A percentile compares a stretch with the other conserved stretches of the same genome.
Evolutionary conservation across 2,113 vertebrate species (phyloP).

Genomic region (Chascanopsetta lugubris): DNA sequence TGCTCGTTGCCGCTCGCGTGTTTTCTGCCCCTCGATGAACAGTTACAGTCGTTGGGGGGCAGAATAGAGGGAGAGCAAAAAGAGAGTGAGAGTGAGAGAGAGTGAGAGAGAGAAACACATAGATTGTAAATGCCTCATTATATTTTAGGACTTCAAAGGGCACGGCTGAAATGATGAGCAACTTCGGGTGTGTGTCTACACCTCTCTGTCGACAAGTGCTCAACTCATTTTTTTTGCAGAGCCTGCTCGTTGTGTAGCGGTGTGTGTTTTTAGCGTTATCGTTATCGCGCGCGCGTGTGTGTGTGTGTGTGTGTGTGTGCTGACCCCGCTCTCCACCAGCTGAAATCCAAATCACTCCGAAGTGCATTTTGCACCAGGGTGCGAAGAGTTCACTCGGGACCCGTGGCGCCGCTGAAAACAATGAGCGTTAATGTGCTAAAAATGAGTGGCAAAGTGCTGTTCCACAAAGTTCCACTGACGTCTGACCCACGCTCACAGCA

Average conservation of each 20-base stretch:
- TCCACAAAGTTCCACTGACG: constrained; percentile 67
- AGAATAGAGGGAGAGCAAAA: not conserved
- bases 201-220: constrained; percentile 37
- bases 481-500: constrained; percentile 73
- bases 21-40: constrained; percentile 5
- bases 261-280: constrained; percentile 63
- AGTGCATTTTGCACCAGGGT: constrained; percentile 56
- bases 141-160: constrained; percentile 76
- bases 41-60: no score
- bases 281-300: constrained; percentile 49
- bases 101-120: constrained; percentile 35
- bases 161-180: constrained; percentile 57
- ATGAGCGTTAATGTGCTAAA: constrained; percentile 73
- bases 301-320: constrained; percentile 4
- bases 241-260: constrained; percentile 21
- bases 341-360: constrained; percentile 57
- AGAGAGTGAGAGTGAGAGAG: constrained; percentile 7
- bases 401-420: constrained; percentile 58
- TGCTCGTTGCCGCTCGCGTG: not conserved
- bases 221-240: constrained; percentile 5
- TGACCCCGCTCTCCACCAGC: constrained; percentile 63
- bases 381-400: constrained; percentile 59
- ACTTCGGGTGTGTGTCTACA: constrained; percentile 32
- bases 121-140: constrained; percentile 75
- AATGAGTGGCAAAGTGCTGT: constrained; percentile 66